Evolutionary conservation across 2,888 invertebrate species (phyloP), one percentile per base, ranked within the genome.

Genomic region (Tachina fera): DNA sequence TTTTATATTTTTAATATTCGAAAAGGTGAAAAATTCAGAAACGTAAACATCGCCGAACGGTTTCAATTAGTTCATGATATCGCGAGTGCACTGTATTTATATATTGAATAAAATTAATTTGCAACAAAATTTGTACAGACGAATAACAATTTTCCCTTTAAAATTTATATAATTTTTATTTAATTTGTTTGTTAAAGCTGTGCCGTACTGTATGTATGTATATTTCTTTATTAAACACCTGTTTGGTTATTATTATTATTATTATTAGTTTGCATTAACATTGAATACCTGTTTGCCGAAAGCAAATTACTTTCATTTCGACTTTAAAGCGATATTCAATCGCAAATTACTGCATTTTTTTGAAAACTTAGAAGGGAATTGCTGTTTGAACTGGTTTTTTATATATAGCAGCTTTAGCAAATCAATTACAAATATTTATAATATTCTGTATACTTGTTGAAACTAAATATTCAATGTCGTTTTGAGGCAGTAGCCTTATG

Each of bases 241-340:
- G 74, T 51, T 65, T n/a, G n/a, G 43, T 60, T 70, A 31, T 31
- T 31, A 31, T 31, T 70, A 31, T 31, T 31, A 31, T 31, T 31
- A 31, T 78, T 49, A 49, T 45, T 16, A 16, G 47, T 22, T 39
- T n/a, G n/a, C 16, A 56, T 65, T 53, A 45, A 47, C 9, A 60
- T 31, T 65, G 14, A 67, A 60, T n/a, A 56, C 45, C 67, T 58
- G 19, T 49, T 31, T 58, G 70, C 43, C 74, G 45, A 84, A 88
- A 87, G 88, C 72, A 87, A 88, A 83, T 88, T 85, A 88, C 88
- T 88, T 88, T 88, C 88, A 84, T 85, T 77, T 87, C 49, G 11
- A 79, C 83, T 84, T 67, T 39, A n/a, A 71, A 70, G 31, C 60
- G 1, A 68, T 16, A 74, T 56, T 47, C 51, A 70, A 19, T 49